Evolutionary conservation across 1,140 invertebrate species (phyloP), one percentile per base, ranked within the genome.

Genomic region (Lordiphosa stackelbergi): DNA sequence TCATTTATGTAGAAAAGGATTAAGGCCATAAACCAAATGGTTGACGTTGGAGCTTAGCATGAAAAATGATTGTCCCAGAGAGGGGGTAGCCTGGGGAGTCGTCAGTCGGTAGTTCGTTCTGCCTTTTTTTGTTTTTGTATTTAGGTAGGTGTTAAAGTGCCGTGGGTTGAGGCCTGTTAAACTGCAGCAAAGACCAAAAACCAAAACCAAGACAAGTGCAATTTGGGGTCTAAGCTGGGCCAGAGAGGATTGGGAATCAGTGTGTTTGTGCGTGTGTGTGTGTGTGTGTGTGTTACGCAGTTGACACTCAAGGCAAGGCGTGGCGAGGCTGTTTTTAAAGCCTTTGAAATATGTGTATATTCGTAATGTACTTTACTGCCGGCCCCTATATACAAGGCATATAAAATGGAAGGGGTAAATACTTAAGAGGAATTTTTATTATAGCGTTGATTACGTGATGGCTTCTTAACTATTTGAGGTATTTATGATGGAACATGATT

Each of bases 1-100:
- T 75, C 77, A 81, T 81, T 81, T 81, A 81, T 81, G 75, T 83
- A 72, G 75, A 81, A 81, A 81, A 81, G 77, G 75, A 81, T 83
- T 83, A 81, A 72, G 77, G 75, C 75, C 75, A 81, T 81, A 83
- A 83, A 81, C 75, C 77, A 83, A 81, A 83, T 66, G 75, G 75
- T 79, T 81, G 75, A 81, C 75, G 75, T 75, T 75, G 77, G 66
- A 75, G 75, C 77, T 81, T 83, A 81, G 75, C 75, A 81, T 81
- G 75, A 81, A 81, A 81, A 81, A 81, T 81, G 77, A 83, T 75
- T 81, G 77, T 63, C 66, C 68, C 48, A 53, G 52, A 66, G 64
- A 38, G 47, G 38, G 10, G 22, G 40, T 12, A 13, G 28, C 7
- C 51, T 41, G 37, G 49, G 65, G 40, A 57, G 66, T 54, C 63